Conservation (phyloP, 2,888 invertebrate species). For the Criorhina ranunculi region DNA sequence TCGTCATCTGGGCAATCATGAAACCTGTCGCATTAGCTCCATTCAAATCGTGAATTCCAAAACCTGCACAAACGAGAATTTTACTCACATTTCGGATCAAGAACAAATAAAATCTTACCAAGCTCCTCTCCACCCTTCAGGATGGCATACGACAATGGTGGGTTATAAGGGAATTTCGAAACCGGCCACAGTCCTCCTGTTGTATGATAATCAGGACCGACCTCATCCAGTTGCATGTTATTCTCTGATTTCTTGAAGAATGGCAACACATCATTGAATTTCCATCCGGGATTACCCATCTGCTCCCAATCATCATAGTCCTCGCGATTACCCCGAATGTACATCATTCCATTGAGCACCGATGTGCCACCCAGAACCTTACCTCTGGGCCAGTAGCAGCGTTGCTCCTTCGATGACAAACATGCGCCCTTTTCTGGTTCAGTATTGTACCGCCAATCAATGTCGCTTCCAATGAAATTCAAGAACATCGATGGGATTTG, state of each 20-base stretch:
- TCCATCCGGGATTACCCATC: slow-evolving; percentile 94
- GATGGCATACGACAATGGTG: slow-evolving; percentile 91
- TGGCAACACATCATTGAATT: slow-evolving; percentile 94
- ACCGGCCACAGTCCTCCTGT: slow-evolving; percentile 92
- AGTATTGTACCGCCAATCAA: slow-evolving; percentile 95
- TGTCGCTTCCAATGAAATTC: slow-evolving; percentile 93
- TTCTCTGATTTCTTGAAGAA: slow-evolving; percentile 95
- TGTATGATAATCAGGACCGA: slow-evolving; percentile 91
- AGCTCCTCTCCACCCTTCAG: slow-evolving; percentile 92
- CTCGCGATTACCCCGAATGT: slow-evolving; percentile 93
- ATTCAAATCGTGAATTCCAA: slow-evolving; percentile 91
- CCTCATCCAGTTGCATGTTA: slow-evolving; percentile 89
- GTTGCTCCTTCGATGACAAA: slow-evolving; percentile 87
- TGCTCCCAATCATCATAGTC: slow-evolving; percentile 96
- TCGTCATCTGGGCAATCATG: slow-evolving; percentile 94
- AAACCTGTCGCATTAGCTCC: slow-evolving; percentile 93
- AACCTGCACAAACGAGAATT: slow-evolving; percentile 86
- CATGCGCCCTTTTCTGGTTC: slow-evolving; percentile 93
- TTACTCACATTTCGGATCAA: background rate
- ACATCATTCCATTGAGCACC: slow-evolving; percentile 98
- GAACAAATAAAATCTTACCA: slow-evolving; percentile 84
- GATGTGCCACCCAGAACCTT: slow-evolving; percentile 96
- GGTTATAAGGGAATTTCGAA: slow-evolving; percentile 93
- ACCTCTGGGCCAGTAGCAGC: slow-evolving; percentile 94
- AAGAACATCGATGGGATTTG: slow-evolving; percentile 96